Evolutionary conservation across 1,140 invertebrate genomes (phyloP), one percentile per base, ranked within the genome.

Genomic region (Tetraneura akinire): DNA sequence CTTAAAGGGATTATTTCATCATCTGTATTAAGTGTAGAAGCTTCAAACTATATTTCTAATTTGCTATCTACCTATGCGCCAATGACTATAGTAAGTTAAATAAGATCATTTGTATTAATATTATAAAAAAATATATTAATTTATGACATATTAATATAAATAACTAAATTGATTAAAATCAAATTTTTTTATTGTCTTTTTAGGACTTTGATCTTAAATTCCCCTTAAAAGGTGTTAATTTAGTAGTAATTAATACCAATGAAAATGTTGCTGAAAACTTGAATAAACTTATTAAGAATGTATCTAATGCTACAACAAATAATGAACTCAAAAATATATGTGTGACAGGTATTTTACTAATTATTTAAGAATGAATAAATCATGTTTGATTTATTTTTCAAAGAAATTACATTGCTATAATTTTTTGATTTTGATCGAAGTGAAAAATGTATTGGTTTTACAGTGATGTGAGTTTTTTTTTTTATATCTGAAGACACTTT

Each of bases 1-100:
- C 37, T 78, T 10, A 78, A 78, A 42, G 74, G 55, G 0, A 60
- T 62, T 26, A 57, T 45, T 1, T 78, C 42, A 13, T 21, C 53
- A 14, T 16, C 16, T 49, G 10, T 1, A 26, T n/a, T 62, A 14
- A 78, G 3, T 3, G 16, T 29, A n/a, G 55, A 55, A 26, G 74
- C 37, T 29, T 42, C 32, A 47, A 29, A 45, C 0, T 78, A 78
- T 60, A 60, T 78, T 45, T 13, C 32, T 6, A 78, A 60, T 26
- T 78, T 78, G 11, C 23, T 78, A 60, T 16, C 32, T 45, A 78
- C n/a, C 8, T 78, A 62, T 78, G 53, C 21, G 26, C 53, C 74
- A n/a, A 29, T 78, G 74, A 47, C 11, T 11, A 47, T 78, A 45
- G 74, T 78, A 76, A 76, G 53, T 47, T 4, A 13, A 47, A 47